Evolutionary conservation across 2,797 vertebrate species (phyloP).

Genomic region (Megaceryle alcyon): DNA sequence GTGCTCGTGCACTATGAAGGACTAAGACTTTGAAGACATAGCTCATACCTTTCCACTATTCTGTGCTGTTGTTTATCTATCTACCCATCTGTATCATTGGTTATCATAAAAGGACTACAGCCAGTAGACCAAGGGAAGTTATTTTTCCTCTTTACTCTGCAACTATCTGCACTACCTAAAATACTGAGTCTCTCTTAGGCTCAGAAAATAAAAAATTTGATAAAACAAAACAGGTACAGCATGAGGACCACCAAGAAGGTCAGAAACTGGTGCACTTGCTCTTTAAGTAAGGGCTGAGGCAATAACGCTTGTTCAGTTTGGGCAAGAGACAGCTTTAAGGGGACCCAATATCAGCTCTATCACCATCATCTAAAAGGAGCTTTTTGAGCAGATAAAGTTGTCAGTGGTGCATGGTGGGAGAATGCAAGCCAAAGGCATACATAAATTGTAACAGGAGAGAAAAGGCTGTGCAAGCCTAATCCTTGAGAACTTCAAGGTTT

Average conservation of each 20-base stretch:
- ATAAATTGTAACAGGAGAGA: background rate
- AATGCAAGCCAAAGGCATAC: background rate
- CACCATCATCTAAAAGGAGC: background rate
- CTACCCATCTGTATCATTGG: background rate
- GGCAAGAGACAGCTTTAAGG: background rate
- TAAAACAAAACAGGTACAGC: background rate
- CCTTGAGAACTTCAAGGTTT: background rate
- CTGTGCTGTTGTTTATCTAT: background rate
- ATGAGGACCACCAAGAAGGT: background rate
- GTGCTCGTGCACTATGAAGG: background rate
- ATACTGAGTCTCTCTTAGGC: background rate
- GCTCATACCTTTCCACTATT: background rate
- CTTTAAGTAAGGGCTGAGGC: background rate
- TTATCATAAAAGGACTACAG: background rate
- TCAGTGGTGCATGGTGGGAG: background rate
- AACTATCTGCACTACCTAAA: background rate
- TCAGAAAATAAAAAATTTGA: background rate
- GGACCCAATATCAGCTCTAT: background rate
- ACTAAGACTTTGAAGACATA: background rate
- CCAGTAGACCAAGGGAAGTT: background rate
- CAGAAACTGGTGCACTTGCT: background rate
- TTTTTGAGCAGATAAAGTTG: background rate
- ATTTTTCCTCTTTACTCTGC: background rate
- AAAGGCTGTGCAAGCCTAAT: background rate
- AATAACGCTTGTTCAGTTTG: accelerated